A percentile compares a stretch with the other conserved stretches of the same genome.
phyloP scores from a whole-genome alignment of 2,113 vertebrate genomes.

The Chinchilla lanigera region DNA sequence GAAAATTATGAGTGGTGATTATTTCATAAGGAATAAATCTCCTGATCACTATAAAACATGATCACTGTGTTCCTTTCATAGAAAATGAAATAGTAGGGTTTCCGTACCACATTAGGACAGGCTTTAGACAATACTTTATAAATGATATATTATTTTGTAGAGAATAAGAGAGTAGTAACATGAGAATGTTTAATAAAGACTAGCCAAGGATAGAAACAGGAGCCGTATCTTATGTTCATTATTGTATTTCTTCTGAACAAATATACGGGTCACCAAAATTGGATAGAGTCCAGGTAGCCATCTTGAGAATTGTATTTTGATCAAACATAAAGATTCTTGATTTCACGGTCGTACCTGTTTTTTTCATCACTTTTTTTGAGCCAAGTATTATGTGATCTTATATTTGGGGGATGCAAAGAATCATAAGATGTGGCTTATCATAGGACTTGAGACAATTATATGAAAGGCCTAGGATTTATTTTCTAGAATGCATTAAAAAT shows the following conservation, averaged over 20 bases:
- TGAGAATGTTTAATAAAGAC: background rate
- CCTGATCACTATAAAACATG: background rate
- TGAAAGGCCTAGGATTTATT: background rate
- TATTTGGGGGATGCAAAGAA: background rate
- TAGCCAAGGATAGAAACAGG: background rate
- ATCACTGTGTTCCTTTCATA: background rate
- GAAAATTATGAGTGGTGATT: background rate
- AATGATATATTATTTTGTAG: background rate
- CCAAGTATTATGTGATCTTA: background rate
- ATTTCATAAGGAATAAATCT: background rate
- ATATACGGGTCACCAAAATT: background rate
- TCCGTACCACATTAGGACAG: background rate
- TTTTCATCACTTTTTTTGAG: background rate
- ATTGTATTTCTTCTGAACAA: constrained; percentile 26
- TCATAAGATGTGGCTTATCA: background rate
- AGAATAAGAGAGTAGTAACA: background rate
- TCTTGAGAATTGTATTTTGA: background rate
- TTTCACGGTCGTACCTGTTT: background rate
- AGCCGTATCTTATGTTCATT: background rate
- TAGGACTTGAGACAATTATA: constrained; percentile 37
- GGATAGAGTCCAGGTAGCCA: background rate
- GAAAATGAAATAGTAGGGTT: background rate
- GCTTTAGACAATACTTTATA: background rate
- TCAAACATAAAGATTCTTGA: background rate
- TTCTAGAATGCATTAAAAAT: constrained; percentile 42